Percentiles rank a stretch among this genome's conserved stretches.
These are phyloP conservation scores for Thunnus albacares DNA, from an alignment of 2,797 vertebrate genomes.

Conservation along the genomic window DNA sequence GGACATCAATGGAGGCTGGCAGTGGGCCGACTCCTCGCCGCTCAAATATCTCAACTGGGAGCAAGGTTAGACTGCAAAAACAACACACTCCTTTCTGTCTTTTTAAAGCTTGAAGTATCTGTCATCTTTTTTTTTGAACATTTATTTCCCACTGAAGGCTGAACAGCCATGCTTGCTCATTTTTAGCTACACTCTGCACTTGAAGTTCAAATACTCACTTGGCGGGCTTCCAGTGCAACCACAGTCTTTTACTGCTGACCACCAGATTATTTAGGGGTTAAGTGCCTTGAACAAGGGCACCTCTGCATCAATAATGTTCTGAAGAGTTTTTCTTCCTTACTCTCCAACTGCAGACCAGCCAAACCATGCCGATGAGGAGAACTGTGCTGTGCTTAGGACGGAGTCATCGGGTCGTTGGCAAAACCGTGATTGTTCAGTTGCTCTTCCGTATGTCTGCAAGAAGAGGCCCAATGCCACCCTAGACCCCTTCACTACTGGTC, in stretches of 20 bases:
- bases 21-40: constrained; percentile 96
- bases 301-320: constrained; percentile 25
- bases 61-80: constrained; percentile 86
- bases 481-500: constrained; percentile 89
- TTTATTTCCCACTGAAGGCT: constrained; percentile 33
- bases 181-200: constrained; percentile 40
- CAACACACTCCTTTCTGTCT: constrained; percentile 16
- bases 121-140: constrained; percentile 39
- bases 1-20: constrained; percentile 97
- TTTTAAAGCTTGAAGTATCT: constrained; percentile 33
- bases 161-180: constrained; percentile 25
- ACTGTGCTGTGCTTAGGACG: constrained; percentile 94
- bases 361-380: constrained; percentile 92
- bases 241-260: constrained; percentile 22
- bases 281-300: neutral
- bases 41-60: constrained; percentile 99
- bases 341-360: constrained; percentile 90
- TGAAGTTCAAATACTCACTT: constrained; percentile 28
- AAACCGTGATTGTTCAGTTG: constrained; percentile 93
- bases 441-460: constrained; percentile 96
- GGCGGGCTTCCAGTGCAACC: constrained; percentile 3
- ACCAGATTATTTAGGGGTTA: constrained; percentile 2
- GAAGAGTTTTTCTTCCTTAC: neutral
- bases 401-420: constrained; percentile 96
- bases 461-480: constrained; percentile 93